Conservation (phyloP, 1,140 invertebrate species). For the Micrasema longulum region DNA sequence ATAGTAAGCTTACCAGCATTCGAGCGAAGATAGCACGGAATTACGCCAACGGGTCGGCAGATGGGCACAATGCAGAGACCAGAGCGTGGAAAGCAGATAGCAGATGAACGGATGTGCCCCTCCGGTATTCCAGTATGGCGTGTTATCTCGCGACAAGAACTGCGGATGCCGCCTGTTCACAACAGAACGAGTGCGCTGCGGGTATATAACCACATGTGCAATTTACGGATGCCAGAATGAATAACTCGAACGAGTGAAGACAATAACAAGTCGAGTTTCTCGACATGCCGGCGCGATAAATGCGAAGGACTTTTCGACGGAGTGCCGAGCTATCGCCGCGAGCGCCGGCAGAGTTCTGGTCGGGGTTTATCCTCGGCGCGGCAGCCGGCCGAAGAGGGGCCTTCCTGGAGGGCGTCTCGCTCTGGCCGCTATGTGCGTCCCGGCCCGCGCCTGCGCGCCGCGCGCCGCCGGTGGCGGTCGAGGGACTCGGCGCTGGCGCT, state of each 20-base stretch:
- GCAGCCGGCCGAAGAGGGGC: slow-evolving; percentile 24
- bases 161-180: slow-evolving; percentile 18
- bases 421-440: slow-evolving; percentile 16
- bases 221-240: neutral
- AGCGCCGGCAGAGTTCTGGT: slow-evolving; percentile 18
- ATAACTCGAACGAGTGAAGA: neutral
- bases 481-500: neutral
- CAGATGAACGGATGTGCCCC: too few relatives aligned
- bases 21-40: neutral
- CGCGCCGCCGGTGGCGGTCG: too few relatives aligned
- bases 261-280: neutral
- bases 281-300: neutral
- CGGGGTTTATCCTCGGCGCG: slow-evolving; percentile 6
- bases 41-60: too few relatives aligned
- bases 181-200: slow-evolving; percentile 4
- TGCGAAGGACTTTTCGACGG: slow-evolving; percentile 12
- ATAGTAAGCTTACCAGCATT: neutral
- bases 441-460: slow-evolving; percentile 18
- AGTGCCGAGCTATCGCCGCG: slow-evolving; percentile 19
- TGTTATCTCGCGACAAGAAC: slow-evolving; percentile 30
- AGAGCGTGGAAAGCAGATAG: neutral
- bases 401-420: slow-evolving; percentile 18
- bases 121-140: neutral
- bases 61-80: too few relatives aligned
- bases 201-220: neutral